These are phyloP conservation scores for Planiliza haematocheilus DNA, from an alignment of 2,113 vertebrate genomes.

Conservation along the genomic window DNA sequence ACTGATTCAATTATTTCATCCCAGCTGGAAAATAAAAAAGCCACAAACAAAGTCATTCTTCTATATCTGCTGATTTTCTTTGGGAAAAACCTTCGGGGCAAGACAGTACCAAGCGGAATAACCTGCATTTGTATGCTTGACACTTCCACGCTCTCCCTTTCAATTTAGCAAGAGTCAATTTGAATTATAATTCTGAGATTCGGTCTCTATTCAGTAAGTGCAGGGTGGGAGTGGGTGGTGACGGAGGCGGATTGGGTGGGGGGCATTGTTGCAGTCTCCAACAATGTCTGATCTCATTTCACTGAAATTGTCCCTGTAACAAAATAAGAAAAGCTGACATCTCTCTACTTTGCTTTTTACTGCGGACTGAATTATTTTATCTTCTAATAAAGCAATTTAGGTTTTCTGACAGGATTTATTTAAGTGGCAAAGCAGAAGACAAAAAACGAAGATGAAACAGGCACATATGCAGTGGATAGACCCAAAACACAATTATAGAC, in stretches of 20 bases:
- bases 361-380: constrained; percentile 4
- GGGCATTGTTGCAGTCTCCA: constrained; percentile 35
- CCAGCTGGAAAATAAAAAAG: constrained; percentile 38
- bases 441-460: not conserved
- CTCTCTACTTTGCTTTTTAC: constrained; percentile 29
- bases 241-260: constrained; percentile 3
- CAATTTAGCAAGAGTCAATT: constrained; percentile 70
- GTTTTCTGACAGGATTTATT: constrained; percentile 37
- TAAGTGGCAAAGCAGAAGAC: constrained; percentile 21
- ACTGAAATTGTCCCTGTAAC: constrained; percentile 21
- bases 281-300: constrained; percentile 56
- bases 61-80: constrained; percentile 25
- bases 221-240: constrained; percentile 18
- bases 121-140: constrained; percentile 54
- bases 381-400: constrained; percentile 25
- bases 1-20: constrained; percentile 66
- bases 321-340: constrained; percentile 30
- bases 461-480: not conserved
- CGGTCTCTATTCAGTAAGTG: constrained; percentile 49
- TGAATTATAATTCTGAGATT: constrained; percentile 55
- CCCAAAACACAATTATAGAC: too few species aligned
- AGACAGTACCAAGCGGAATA: constrained; percentile 61
- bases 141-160: constrained; percentile 25
- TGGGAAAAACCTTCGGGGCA: constrained; percentile 34
- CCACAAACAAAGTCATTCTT: constrained; percentile 39